A percentile compares a stretch with the other conserved stretches of the same genome.
phyloP scores from a whole-genome alignment of 2,113 vertebrate species.

The Turnix velox region DNA sequence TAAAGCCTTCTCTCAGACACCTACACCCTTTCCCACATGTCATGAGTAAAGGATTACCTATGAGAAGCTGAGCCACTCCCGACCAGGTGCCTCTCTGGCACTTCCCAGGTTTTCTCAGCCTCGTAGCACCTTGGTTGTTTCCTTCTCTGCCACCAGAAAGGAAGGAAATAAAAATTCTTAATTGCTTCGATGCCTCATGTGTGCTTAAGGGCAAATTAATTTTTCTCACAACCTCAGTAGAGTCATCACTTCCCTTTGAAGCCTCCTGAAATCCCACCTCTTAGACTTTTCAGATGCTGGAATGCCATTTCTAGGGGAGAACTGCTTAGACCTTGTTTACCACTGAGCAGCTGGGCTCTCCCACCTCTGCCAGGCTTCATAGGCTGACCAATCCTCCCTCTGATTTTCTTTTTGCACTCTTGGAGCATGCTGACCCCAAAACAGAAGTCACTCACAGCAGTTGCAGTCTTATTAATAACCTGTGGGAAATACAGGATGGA shows the following conservation, averaged over 20 bases:
- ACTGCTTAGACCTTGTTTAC: neutral
- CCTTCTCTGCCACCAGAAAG: neutral
- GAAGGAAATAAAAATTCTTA: neutral
- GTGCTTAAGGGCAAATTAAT: neutral
- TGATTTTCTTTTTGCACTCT: neutral
- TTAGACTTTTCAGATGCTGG: neutral
- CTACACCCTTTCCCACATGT: neutral
- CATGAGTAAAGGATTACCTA: fast-evolving
- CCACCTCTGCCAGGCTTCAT: neutral
- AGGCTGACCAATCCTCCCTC: neutral
- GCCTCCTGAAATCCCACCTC: neutral
- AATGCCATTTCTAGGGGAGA: neutral
- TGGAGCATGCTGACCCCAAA: neutral
- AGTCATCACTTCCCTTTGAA: neutral
- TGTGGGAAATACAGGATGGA: neutral
- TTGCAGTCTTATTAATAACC: neutral
- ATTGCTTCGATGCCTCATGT: neutral
- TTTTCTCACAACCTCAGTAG: neutral
- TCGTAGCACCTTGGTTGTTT: neutral
- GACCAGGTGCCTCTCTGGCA: neutral
- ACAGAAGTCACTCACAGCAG: neutral
- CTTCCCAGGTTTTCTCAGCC: neutral
- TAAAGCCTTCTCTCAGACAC: neutral
- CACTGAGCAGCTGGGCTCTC: neutral
- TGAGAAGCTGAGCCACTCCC: neutral